Percentiles rank a stretch among this genome's conserved stretches.
Evolutionary conservation across 2,797 vertebrate genomes (phyloP).

Genomic region (Myotis planiceps): DNA sequence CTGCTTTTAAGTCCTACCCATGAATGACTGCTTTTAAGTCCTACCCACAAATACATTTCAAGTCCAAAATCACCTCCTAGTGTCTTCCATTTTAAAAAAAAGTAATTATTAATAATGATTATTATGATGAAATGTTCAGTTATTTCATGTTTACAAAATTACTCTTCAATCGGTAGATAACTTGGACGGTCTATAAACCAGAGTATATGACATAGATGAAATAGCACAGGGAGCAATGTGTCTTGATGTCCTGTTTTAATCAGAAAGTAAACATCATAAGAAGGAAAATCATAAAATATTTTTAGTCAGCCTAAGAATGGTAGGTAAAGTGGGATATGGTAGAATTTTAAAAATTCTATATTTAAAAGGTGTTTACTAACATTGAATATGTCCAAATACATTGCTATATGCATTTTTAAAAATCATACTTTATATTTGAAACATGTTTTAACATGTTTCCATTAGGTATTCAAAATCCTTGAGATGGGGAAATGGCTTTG

Average conservation of each 20-base stretch:
- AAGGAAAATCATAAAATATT: conserved; percentile 48
- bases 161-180: background rate
- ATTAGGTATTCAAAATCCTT: background rate
- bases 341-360: conserved; percentile 5
- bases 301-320: background rate
- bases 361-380: background rate
- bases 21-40: background rate
- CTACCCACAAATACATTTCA: background rate
- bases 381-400: conserved; percentile 5
- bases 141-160: background rate
- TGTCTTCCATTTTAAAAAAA: background rate
- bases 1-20: background rate
- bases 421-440: background rate
- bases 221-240: background rate
- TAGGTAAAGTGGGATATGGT: background rate
- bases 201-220: conserved; percentile 25
- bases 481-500: background rate
- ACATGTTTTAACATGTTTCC: background rate
- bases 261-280: conserved; percentile 28
- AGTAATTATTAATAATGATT: background rate
- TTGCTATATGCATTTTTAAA: background rate
- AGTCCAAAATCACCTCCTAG: background rate
- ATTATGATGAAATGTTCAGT: background rate
- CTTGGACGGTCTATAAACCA: background rate
- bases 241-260: conserved; percentile 44